Base-by-base conservation (phyloP, 1,140 invertebrate genomes). In the Pogonomyrmex californicus region DNA sequence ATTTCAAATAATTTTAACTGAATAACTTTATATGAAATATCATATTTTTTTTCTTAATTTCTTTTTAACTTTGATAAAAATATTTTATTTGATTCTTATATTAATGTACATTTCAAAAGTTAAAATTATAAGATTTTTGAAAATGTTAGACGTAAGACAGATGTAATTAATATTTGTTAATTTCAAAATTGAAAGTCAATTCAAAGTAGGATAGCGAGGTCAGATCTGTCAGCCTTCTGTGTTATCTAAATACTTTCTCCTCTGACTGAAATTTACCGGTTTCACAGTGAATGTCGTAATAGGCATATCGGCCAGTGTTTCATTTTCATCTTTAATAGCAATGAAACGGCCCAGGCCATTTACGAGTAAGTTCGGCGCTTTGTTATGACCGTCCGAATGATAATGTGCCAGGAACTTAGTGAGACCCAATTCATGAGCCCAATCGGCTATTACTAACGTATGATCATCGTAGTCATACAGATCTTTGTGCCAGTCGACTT, bases 301-400 rank as follows among this genome's bases (percentile, higher is more conserved):
- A 6, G 96, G 96, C 92, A 96, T 96, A 63, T 95, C 94, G 23
- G 92, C 88, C 51, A 91, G 85, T 23, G 86, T 91, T 1, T 92
- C 92, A 49, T 91, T 93, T 51, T 93, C 92, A 44, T 82, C 96
- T 1, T 41, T 38, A 90, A 96, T 96, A 41, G 94, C 70, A 86
- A 91, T 94, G 91, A 96, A 97, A 38, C 97, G 95, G 12, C 97
- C 98, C 1, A 96, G 93, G 6, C 98, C 98, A 92, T 99, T 99
- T 65, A 98, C 96, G 5, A 98, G 94, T 23, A 98, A 95, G 7
- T 97, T 97, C 0, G 97, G 95, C 0, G 98, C 97, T 91, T 98
- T 98, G 92, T 98, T 98, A 85, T 97, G 96, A 0, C 97, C 97
- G n/a, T 96, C 95, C 1, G 97, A 96, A 90, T 98, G 97, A 92